A percentile compares a stretch with the other conserved stretches of the same genome.
Evolutionary conservation across 2,113 vertebrate genomes (phyloP).

Genomic region (Siniperca knerii): DNA sequence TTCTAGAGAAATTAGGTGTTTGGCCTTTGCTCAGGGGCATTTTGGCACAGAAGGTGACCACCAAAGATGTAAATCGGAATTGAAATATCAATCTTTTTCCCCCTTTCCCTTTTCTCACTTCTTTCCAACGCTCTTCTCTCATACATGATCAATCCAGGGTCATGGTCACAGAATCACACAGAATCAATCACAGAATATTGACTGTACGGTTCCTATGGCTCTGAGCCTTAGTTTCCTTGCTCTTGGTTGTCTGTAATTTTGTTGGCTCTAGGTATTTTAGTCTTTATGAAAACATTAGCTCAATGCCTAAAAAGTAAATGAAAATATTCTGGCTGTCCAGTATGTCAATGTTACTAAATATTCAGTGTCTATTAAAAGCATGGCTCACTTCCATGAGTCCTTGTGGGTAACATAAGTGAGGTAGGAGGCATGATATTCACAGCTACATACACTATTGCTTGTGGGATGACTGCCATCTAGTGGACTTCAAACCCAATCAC

Average conservation of each 20-base stretch:
- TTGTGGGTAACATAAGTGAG: neutral
- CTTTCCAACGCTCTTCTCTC: neutral
- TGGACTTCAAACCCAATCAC: slow-evolving; percentile 41
- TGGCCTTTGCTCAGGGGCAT: neutral
- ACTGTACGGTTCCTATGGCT: neutral
- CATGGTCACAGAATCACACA: neutral
- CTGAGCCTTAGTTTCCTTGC: neutral
- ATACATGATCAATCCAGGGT: neutral
- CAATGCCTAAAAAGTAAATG: neutral
- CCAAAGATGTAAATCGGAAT: neutral
- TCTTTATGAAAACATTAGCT: neutral
- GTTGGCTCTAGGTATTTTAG: neutral
- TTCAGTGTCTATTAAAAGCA: neutral
- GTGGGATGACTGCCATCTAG: slow-evolving; percentile 63
- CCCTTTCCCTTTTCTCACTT: neutral
- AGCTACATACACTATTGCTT: neutral
- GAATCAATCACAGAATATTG: neutral
- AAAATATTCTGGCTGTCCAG: neutral
- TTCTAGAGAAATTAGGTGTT: neutral
- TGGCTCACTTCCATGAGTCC: neutral
- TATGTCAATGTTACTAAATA: neutral
- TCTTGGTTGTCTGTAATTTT: neutral
- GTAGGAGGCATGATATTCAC: neutral
- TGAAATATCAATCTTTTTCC: neutral
- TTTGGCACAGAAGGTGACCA: neutral